Evolutionary conservation across 2,888 invertebrate genomes (phyloP).

Genomic region (Coelopa pilipes): DNA sequence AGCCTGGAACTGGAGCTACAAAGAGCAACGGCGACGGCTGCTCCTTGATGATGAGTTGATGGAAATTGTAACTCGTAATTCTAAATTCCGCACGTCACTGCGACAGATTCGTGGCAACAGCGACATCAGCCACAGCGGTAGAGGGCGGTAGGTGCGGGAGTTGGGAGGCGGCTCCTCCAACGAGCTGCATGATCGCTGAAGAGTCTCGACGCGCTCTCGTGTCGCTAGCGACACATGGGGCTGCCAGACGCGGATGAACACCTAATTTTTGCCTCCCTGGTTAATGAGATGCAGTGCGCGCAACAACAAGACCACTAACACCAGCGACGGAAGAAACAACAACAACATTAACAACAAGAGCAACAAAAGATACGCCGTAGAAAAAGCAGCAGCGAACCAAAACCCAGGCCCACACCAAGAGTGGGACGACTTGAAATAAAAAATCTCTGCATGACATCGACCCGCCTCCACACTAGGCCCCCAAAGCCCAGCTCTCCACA

Average conservation of each 20-base stretch:
- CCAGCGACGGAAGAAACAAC: too few relatives aligned
- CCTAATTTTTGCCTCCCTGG: neutral
- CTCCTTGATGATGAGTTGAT: conserved; percentile 37
- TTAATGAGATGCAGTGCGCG: conserved; percentile 41
- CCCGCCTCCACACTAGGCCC: too few relatives aligned
- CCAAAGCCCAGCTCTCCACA: too few relatives aligned
- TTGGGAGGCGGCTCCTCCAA: neutral
- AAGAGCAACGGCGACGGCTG: conserved; percentile 14
- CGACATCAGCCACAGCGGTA: conserved; percentile 3
- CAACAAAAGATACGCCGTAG: conserved; percentile 17
- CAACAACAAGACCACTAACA: too few relatives aligned
- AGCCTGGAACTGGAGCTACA: conserved; percentile 16
- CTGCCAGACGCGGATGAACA: neutral
- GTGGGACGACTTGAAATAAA: neutral
- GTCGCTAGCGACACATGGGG: conserved; percentile 7
- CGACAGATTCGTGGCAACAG: conserved; percentile 17
- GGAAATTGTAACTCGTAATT: conserved; percentile 36
- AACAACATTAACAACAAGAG: too few relatives aligned
- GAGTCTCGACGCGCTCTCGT: too few relatives aligned
- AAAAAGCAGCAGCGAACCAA: conserved; percentile 25
- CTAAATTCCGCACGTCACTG: conserved; percentile 33
- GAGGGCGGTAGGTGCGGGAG: neutral
- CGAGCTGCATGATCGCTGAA: too few relatives aligned
- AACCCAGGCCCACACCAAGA: conserved; percentile 20
- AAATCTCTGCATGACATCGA: conserved; percentile 6